Evolutionary conservation across 2,113 vertebrate genomes (phyloP).

Genomic region (Cichladusa arquata): DNA sequence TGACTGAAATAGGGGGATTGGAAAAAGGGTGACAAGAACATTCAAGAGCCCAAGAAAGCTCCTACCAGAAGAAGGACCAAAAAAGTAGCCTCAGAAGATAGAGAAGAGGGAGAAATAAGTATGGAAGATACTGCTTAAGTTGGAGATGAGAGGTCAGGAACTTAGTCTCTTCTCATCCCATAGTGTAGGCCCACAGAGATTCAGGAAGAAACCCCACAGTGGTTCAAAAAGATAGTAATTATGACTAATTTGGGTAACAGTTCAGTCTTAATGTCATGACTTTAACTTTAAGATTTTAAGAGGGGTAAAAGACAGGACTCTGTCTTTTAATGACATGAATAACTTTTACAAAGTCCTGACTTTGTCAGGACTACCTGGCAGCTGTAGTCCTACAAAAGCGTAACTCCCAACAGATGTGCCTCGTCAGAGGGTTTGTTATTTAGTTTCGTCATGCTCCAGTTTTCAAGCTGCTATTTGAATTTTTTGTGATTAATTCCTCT

Average conservation of each 20-base stretch:
- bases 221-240: neutral
- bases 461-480: constrained; percentile 7
- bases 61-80: neutral
- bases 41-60: neutral
- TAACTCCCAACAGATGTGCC: neutral
- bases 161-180: neutral
- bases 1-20: neutral
- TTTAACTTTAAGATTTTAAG: neutral
- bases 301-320: neutral
- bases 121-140: neutral
- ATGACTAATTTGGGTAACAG: neutral
- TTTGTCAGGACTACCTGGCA: neutral
- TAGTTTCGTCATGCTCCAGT: neutral
- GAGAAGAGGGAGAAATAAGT: neutral
- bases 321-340: no score
- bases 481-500: neutral
- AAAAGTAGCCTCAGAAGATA: neutral
- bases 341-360: no score
- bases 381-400: neutral
- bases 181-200: rapidly evolving
- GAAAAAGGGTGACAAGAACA: neutral
- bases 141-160: neutral
- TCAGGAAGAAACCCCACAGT: neutral
- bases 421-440: neutral
- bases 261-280: neutral